Percentiles rank a stretch among this genome's conserved stretches.
These are phyloP conservation scores for Noctua janthina DNA, from an alignment of 2,888 invertebrate species.

Conservation along the genomic window DNA sequence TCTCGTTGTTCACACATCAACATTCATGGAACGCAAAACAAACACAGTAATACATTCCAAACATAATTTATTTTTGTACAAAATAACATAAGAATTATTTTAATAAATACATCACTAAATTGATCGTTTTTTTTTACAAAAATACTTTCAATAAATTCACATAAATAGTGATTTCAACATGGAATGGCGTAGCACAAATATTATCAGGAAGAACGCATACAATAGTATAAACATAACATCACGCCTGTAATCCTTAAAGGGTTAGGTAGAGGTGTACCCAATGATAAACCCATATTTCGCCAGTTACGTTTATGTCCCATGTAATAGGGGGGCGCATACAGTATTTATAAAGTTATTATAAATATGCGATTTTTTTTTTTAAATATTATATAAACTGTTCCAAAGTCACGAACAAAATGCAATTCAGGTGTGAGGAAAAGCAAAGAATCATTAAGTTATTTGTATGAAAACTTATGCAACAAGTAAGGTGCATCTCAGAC, in stretches of 20 bases:
- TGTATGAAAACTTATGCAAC: background rate
- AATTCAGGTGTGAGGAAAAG: conserved; percentile 6
- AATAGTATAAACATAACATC: background rate
- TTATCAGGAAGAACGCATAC: conserved; percentile 12
- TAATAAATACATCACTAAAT: conserved; percentile 61
- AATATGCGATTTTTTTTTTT: background rate
- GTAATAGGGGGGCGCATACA: background rate
- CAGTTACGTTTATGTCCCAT: background rate
- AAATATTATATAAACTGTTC: background rate
- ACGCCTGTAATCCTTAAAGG: background rate
- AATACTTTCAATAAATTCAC: conserved; percentile 64
- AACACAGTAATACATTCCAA: conserved; percentile 50
- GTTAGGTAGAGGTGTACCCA: background rate
- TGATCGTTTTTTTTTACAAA: conserved; percentile 62
- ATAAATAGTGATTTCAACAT: conserved; percentile 52
- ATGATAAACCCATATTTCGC: background rate
- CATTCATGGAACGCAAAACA: background rate
- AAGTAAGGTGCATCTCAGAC: background rate
- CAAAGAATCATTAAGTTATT: background rate
- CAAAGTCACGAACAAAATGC: conserved; percentile 16
- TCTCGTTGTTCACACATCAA: background rate
- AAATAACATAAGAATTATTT: conserved; percentile 61
- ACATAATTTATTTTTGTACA: conserved; percentile 72
- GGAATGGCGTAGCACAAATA: conserved; percentile 60
- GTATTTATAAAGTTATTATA: no score